phyloP scores from a whole-genome alignment of 2,797 vertebrate species.

The Tachyglossus aculeatus region DNA sequence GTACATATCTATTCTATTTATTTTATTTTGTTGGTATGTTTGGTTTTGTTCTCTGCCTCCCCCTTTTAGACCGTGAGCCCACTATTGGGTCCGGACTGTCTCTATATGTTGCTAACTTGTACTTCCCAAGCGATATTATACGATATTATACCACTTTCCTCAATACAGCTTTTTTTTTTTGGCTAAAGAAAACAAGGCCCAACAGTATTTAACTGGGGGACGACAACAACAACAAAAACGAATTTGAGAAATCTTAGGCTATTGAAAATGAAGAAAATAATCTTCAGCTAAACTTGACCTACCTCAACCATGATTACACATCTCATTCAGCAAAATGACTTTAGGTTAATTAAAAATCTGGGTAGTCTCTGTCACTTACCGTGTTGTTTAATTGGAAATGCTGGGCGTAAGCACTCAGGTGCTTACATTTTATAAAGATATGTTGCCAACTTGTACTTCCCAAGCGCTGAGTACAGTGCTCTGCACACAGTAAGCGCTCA shows the following conservation, averaged over 20 bases:
- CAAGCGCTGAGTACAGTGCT: too few relatives aligned
- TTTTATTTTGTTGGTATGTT: too few relatives aligned
- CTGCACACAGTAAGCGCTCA: too few relatives aligned
- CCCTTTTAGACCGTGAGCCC: too few relatives aligned
- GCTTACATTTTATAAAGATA: conserved; percentile 33
- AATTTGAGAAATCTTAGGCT: conserved; percentile 25
- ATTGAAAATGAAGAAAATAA: conserved; percentile 55
- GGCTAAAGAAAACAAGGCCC: conserved; percentile 24
- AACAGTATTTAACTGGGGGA: conserved; percentile 31
- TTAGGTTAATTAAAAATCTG: conserved; percentile 44
- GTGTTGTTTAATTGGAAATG: conserved; percentile 37
- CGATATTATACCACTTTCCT: conserved; percentile 25
- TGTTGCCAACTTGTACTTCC: too few relatives aligned
- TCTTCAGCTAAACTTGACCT: conserved; percentile 34
- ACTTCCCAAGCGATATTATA: too few relatives aligned
- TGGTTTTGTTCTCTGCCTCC: too few relatives aligned
- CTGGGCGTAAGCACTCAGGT: conserved; percentile 8
- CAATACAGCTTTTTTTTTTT: background rate
- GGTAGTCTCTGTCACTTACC: conserved; percentile 30
- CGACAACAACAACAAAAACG: too few relatives aligned
- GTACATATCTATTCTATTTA: too few relatives aligned
- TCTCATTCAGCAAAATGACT: conserved; percentile 38
- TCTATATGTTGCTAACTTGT: too few relatives aligned
- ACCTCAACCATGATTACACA: conserved; percentile 34
- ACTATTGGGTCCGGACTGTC: too few relatives aligned